phyloP scores from a whole-genome alignment of 2,113 vertebrate species.

The Paracanthobrama guichenoti region DNA sequence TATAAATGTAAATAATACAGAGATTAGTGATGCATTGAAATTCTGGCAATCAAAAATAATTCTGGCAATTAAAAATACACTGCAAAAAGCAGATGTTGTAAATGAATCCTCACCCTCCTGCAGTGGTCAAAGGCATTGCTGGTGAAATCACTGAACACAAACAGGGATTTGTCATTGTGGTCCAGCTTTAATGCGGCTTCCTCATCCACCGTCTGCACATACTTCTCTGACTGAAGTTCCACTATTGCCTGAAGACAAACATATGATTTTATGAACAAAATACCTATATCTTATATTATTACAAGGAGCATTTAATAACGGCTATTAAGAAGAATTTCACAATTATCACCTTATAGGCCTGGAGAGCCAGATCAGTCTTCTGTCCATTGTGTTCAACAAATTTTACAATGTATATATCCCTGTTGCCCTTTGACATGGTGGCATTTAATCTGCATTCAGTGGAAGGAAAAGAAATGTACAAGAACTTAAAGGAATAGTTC shows the following conservation, averaged over 20 bases:
- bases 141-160: constrained; percentile 88
- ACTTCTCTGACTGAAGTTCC: constrained; percentile 91
- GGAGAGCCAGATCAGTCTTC: constrained; percentile 78
- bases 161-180: constrained; percentile 90
- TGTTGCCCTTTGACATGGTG: constrained; percentile 78
- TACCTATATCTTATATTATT: not conserved
- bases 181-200: constrained; percentile 78
- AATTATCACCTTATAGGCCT: constrained; percentile 86
- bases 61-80: not conserved
- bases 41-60: not conserved
- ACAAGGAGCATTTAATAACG: not conserved
- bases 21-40: not conserved
- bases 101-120: constrained; percentile 77
- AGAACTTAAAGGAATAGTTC: not conserved
- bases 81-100: not conserved
- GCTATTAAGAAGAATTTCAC: not conserved
- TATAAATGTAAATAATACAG: not conserved
- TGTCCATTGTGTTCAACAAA: constrained; percentile 80
- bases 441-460: not conserved
- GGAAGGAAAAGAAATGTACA: not conserved
- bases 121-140: constrained; percentile 85
- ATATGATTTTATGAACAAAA: constrained; percentile 24
- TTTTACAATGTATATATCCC: constrained; percentile 85
- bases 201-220: constrained; percentile 85
- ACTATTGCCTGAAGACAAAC: constrained; percentile 83